These are phyloP conservation scores for Rynchops niger DNA, from an alignment of 2,113 vertebrate species.

Conservation along the genomic window DNA sequence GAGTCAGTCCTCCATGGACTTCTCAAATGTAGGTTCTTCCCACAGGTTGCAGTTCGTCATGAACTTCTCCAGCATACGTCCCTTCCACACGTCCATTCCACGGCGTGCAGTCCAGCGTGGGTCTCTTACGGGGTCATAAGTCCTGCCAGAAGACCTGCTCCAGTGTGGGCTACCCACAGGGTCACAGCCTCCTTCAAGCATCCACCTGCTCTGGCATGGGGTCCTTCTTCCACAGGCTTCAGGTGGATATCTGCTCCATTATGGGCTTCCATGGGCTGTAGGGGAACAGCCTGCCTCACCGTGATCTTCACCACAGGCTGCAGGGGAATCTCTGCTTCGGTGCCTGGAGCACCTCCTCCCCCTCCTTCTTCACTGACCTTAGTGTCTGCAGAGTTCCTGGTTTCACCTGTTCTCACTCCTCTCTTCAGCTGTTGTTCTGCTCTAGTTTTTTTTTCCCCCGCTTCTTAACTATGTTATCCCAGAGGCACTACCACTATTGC, in stretches of 20 bases:
- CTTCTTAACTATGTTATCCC: not conserved
- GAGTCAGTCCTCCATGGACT: not conserved
- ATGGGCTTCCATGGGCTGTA: not conserved
- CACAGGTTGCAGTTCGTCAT: not conserved
- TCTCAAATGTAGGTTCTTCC: not conserved
- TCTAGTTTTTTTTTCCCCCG: not conserved
- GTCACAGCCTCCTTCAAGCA: not conserved
- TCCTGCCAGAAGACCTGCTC: not conserved
- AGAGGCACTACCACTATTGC: rapidly evolving
- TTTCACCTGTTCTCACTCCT: not conserved
- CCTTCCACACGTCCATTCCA: not conserved
- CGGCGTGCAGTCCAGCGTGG: not conserved
- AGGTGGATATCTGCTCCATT: not conserved
- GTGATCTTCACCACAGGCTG: not conserved
- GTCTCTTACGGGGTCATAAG: not conserved
- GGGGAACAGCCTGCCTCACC: not conserved
- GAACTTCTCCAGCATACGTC: not conserved
- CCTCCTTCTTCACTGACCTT: not conserved
- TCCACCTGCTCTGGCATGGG: not conserved
- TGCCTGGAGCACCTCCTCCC: not conserved
- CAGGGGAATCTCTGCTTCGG: not conserved
- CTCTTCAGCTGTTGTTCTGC: not conserved
- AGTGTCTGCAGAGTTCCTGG: not conserved
- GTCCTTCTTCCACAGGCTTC: not conserved
- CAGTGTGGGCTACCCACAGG: rapidly evolving